phyloP scores from a whole-genome alignment of 2,113 vertebrate species.

The Solenodon paradoxus region DNA sequence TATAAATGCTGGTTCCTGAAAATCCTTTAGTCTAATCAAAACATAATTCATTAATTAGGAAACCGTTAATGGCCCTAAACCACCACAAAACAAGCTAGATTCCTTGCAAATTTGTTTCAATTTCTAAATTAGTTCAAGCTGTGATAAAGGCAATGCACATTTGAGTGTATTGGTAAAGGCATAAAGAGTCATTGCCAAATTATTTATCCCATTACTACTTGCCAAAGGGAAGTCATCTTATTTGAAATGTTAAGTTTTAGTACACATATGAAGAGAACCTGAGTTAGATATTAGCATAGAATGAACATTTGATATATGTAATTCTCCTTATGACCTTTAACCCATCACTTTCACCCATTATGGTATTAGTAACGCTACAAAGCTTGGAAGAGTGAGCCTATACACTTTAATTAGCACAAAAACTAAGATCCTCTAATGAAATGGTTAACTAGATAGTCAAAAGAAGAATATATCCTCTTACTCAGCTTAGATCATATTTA shows the following conservation, averaged over 20 bases:
- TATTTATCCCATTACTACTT: background rate
- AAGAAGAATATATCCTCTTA: background rate
- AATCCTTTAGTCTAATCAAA: background rate
- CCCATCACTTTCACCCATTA: background rate
- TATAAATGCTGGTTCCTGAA: constrained; percentile 7
- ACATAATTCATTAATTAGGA: background rate
- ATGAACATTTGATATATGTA: background rate
- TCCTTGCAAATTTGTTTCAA: background rate
- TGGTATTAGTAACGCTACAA: background rate
- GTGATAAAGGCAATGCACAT: background rate
- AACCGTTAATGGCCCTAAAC: background rate
- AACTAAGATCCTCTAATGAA: background rate
- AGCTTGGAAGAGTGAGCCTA: background rate
- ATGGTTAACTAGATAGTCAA: background rate
- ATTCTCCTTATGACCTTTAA: background rate
- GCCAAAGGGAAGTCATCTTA: background rate
- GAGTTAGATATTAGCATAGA: background rate
- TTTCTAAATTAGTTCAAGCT: constrained; percentile 1
- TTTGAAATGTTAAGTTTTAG: background rate
- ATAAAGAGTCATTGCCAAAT: background rate
- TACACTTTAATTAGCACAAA: background rate
- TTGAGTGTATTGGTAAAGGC: background rate
- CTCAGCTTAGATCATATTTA: background rate
- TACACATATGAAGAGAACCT: background rate
- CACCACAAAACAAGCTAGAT: background rate